Percentiles rank a stretch among this genome's conserved stretches.
Evolutionary conservation across 2,113 vertebrate species (phyloP).

Genomic region (Rhineura floridana): DNA sequence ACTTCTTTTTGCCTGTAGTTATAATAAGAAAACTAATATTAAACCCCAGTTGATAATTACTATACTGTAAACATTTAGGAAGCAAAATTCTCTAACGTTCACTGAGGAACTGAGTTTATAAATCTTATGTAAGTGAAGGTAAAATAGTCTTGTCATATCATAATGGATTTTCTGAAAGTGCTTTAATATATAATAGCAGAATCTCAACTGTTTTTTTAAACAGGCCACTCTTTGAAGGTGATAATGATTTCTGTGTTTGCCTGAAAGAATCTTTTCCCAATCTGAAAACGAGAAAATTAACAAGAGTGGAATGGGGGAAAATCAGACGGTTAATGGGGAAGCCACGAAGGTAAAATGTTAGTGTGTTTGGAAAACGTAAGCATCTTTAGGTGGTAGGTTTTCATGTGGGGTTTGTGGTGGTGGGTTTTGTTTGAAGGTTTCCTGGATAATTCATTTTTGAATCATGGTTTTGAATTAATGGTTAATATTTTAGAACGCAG

Average conservation of each 20-base stretch:
- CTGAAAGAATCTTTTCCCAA: slow-evolving; percentile 98
- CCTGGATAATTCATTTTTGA: slow-evolving; percentile 5
- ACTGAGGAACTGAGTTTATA: not conserved
- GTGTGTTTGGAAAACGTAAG: not conserved
- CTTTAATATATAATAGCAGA: slow-evolving; percentile 32
- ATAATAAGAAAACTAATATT: not conserved
- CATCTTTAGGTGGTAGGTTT: not conserved
- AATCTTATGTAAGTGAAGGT: not conserved
- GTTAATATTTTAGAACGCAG: not conserved
- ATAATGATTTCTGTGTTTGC: slow-evolving; percentile 99
- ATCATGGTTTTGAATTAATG: not conserved
- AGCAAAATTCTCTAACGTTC: not conserved
- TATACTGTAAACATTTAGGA: slow-evolving; percentile 23
- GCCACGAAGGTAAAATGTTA: slow-evolving; percentile 87
- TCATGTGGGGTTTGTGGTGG: not conserved
- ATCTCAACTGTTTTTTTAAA: slow-evolving; percentile 62
- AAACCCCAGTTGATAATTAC: slow-evolving; percentile 13
- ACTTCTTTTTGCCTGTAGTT: not conserved
- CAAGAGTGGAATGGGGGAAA: slow-evolving; percentile 96
- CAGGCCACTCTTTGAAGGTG: slow-evolving; percentile 97
- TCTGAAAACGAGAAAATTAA: slow-evolving; percentile 95
- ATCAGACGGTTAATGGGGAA: slow-evolving; percentile 98
- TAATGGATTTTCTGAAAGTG: slow-evolving; percentile 11
- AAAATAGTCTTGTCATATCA: not conserved
- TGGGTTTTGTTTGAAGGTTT: slow-evolving; percentile 5